These are phyloP conservation scores for Lichenostomus cassidix DNA, from an alignment of 2,113 vertebrate species.

Conservation along the genomic window DNA sequence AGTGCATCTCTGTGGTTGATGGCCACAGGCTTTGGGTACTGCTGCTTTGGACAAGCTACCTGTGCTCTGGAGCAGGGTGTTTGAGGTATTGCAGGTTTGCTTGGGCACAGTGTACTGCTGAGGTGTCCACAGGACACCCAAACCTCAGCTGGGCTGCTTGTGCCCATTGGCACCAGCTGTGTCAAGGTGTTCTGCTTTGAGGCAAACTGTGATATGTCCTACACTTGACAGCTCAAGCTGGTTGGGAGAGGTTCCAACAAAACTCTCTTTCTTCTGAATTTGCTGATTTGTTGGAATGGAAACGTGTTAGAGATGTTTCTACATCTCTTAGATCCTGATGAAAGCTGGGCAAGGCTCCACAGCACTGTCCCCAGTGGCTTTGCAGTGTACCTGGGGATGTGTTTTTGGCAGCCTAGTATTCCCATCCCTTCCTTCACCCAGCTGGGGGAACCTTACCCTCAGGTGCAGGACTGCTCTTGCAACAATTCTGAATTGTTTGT, in stretches of 20 bases:
- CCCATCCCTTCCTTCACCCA: not conserved
- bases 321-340: not conserved
- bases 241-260: not conserved
- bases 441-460: not conserved
- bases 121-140: not conserved
- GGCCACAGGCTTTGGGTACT: not conserved
- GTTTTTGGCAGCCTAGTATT: not conserved
- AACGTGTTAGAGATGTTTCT: not conserved
- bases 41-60: not conserved
- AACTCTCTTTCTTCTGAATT: not conserved
- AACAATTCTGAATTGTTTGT: not conserved
- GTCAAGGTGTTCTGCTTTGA: not conserved
- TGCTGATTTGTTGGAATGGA: not conserved
- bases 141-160: not conserved
- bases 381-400: not conserved
- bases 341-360: not conserved
- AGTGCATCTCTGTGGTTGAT: not conserved
- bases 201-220: not conserved
- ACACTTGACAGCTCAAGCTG: not conserved
- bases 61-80: not conserved
- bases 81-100: not conserved
- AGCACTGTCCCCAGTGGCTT: accelerated
- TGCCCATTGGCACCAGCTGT: not conserved
- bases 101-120: not conserved
- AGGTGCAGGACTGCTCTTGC: not conserved